Percentiles rank a stretch among this genome's conserved stretches.
phyloP scores from a whole-genome alignment of 2,888 invertebrate genomes.

The Ligdia adustata region DNA sequence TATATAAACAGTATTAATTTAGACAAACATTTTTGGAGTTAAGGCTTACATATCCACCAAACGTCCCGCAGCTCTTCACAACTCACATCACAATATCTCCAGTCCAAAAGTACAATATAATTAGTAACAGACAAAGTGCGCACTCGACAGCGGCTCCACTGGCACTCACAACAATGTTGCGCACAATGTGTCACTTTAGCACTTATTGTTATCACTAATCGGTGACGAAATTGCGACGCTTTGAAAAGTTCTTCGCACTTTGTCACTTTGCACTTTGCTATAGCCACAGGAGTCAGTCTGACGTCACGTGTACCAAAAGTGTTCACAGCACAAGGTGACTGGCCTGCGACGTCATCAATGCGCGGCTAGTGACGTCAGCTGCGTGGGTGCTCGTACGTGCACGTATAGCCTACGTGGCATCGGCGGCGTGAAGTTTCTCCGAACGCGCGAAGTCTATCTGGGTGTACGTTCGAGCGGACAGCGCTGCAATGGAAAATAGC shows the following conservation, averaged over 20 bases:
- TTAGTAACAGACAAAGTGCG: constrained; percentile 55
- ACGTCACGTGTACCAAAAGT: background rate
- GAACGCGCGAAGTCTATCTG: constrained; percentile 91
- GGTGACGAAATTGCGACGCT: too few species aligned
- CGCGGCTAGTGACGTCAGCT: background rate
- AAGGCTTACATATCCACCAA: too few species aligned
- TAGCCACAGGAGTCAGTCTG: background rate
- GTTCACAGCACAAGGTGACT: background rate
- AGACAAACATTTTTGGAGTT: constrained; percentile 39
- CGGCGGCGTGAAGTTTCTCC: constrained; percentile 65
- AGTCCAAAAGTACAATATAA: constrained; percentile 52
- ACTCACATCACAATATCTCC: too few species aligned
- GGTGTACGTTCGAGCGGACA: constrained; percentile 86
- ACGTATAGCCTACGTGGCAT: constrained; percentile 40
- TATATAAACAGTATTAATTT: constrained; percentile 39
- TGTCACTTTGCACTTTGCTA: background rate
- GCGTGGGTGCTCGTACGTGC: background rate
- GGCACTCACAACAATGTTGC: too few species aligned
- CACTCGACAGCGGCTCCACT: too few species aligned
- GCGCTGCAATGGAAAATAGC: constrained; percentile 41
- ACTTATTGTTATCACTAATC: too few species aligned
- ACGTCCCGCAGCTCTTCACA: too few species aligned
- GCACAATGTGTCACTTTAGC: too few species aligned
- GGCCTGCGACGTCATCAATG: too few species aligned
- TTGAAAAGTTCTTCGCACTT: too few species aligned